phyloP scores from a whole-genome alignment of 2,888 invertebrate genomes.

The Oscheius myriophilus region DNA sequence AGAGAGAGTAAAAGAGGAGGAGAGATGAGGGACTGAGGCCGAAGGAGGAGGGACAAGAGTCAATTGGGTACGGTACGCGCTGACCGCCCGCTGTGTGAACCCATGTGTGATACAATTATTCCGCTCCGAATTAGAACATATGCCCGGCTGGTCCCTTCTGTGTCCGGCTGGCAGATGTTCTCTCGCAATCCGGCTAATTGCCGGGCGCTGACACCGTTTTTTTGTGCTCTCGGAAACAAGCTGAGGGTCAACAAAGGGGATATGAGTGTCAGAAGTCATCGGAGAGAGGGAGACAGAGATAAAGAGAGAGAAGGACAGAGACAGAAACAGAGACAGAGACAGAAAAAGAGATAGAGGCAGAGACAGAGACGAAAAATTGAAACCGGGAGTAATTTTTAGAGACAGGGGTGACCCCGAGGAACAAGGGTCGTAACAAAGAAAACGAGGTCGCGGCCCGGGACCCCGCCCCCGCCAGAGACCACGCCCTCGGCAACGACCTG shows the following conservation, averaged over 20 bases:
- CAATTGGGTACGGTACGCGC: too few species aligned
- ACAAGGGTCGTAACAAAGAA: too few species aligned
- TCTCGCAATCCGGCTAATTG: conserved; percentile 23
- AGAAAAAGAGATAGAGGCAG: not conserved
- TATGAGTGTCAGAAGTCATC: not conserved
- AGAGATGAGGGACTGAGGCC: too few species aligned
- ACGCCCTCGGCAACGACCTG: not conserved
- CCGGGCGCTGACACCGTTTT: not conserved
- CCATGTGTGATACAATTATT: conserved; percentile 32
- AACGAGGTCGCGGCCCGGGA: not conserved
- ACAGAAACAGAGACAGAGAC: conserved; percentile 5
- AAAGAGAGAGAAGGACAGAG: not conserved
- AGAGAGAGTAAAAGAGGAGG: too few species aligned
- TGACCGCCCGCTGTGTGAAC: conserved; percentile 19
- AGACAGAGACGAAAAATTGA: not conserved
- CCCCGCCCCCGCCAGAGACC: conserved; percentile 1
- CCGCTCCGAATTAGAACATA: conserved; percentile 28
- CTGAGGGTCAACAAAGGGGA: not conserved
- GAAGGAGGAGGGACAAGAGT: not conserved
- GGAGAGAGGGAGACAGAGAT: not conserved
- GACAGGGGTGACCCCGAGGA: too few species aligned
- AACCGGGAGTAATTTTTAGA: too few species aligned
- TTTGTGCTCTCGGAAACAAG: conserved; percentile 1
- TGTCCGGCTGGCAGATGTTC: conserved; percentile 24
- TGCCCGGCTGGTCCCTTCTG: conserved; percentile 20